Percentiles rank a stretch among this genome's conserved stretches.
Evolutionary conservation across 2,888 invertebrate species (phyloP).

Genomic region (Venustoraphidia nigricollis): DNA sequence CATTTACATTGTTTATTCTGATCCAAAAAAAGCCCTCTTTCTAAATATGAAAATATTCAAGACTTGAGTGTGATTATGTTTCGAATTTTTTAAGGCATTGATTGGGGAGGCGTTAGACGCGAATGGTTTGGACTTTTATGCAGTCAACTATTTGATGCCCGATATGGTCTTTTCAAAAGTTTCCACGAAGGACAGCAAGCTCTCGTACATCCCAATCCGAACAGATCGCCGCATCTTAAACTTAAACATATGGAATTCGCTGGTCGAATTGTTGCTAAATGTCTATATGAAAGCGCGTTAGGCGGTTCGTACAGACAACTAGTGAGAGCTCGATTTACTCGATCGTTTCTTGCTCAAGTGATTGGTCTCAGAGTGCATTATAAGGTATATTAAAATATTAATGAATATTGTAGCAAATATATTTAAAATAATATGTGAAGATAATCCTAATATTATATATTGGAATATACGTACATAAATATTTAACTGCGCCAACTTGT

Average conservation of each 20-base stretch:
- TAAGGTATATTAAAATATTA: slow-evolving; percentile 40
- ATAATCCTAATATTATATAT: neutral
- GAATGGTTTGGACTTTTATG: slow-evolving; percentile 93
- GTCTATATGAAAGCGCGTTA: slow-evolving; percentile 82
- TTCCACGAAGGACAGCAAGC: slow-evolving; percentile 79
- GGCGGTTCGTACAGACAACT: slow-evolving; percentile 80
- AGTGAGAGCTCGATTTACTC: slow-evolving; percentile 77
- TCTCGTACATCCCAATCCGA: slow-evolving; percentile 77
- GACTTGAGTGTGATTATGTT: neutral
- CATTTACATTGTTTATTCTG: neutral
- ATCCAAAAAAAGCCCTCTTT: neutral
- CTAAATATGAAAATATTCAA: neutral
- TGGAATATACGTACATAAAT: too few relatives aligned
- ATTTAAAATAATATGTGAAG: neutral
- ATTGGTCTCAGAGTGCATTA: slow-evolving; percentile 87
- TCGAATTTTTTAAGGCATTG: slow-evolving; percentile 48
- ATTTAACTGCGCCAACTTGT: too few relatives aligned
- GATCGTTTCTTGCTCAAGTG: slow-evolving; percentile 86
- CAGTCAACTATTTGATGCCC: slow-evolving; percentile 71
- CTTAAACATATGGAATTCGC: slow-evolving; percentile 85
- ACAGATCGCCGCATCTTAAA: slow-evolving; percentile 60
- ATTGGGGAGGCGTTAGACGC: slow-evolving; percentile 85
- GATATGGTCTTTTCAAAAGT: slow-evolving; percentile 66
- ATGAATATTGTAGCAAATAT: neutral
- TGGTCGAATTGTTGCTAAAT: slow-evolving; percentile 87